phyloP scores from a whole-genome alignment of 1,140 invertebrate species.

The Drosophila athabasca region DNA sequence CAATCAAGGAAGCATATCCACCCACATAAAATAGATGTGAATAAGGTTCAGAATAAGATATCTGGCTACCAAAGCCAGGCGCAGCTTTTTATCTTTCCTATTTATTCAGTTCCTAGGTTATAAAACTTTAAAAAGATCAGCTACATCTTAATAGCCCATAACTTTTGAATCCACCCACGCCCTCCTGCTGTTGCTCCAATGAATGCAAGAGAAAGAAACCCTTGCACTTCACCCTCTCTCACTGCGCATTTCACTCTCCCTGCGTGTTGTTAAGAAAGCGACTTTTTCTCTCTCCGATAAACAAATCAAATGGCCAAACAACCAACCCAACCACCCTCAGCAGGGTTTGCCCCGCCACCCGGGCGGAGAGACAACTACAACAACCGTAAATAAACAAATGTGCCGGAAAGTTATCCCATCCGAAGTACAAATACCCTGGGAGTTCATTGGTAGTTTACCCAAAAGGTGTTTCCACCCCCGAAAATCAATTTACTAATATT shows the following conservation, averaged over 20 bases:
- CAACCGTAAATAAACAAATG: constrained; percentile 20
- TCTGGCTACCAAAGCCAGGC: too few species aligned
- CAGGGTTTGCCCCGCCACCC: not conserved
- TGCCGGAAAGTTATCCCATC: too few species aligned
- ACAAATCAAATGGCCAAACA: constrained; percentile 60
- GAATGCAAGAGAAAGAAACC: constrained; percentile 10
- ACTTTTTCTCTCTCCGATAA: constrained; percentile 48
- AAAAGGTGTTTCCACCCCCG: too few species aligned
- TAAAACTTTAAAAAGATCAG: too few species aligned
- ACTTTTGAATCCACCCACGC: constrained; percentile 5
- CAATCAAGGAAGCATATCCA: too few species aligned
- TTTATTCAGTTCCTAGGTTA: too few species aligned
- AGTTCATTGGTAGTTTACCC: too few species aligned
- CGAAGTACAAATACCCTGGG: too few species aligned
- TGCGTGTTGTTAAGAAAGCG: not conserved
- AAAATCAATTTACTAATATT: too few species aligned
- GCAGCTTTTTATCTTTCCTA: too few species aligned
- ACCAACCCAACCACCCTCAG: constrained; percentile 2
- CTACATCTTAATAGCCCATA: not conserved
- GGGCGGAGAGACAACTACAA: constrained; percentile 4
- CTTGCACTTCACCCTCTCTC: constrained; percentile 15
- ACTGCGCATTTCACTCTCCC: constrained; percentile 12
- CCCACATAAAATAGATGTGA: not conserved
- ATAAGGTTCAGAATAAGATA: too few species aligned
- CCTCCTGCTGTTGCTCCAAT: not conserved